Base-by-base conservation (phyloP, 37 sponge, comb jelly and placozoan species). In the Theonella swinhoei region DNA sequence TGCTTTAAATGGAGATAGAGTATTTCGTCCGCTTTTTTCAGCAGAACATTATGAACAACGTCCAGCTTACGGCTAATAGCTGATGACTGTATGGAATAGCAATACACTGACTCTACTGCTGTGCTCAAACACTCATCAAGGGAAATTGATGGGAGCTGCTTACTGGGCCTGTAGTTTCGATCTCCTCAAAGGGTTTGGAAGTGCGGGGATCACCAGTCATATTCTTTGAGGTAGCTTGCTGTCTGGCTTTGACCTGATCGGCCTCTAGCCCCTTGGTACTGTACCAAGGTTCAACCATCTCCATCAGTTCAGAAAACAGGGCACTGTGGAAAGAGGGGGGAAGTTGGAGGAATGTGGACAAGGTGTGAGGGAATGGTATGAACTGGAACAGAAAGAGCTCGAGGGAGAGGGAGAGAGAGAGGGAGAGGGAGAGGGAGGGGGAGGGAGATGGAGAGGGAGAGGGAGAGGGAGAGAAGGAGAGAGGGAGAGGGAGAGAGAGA, bases 31-130 rank as follows among this genome's bases (percentile, higher is more conserved):
- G 86, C 84, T 35, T 75, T 91, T 85, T 90, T 91, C 64, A 96
- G 81, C n/a, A 93, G 68, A 20, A 92, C 75, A 30, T 86, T 62
- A 36, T 99, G 99, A 28, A 99, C 91, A 82, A 87, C 76, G 26
- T 95, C 90, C 24, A 99, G 76, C 60, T 95, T 94, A 35, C 88
- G 80, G 32, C 87, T 74, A 22, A 99, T 80, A 42, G 92, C 81
- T 24, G 95, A 91, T 3, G 74, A 43, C 91, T 91, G 28, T 3
- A 72, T 38, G 76, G 54, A 68, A 64, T 2, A 14, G 70, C 5
- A 64, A 33, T 9, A 40, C 47, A 40, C 30, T 29, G 41, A 25
- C 24, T 23, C 1, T 31, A 34, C 74, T 11, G 47, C 19, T 23
- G 5, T 54, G 42, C 8, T 66, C 7, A 26, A 24, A 40, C 9